Conservation (phyloP, 1,140 invertebrate genomes). For the Dendrolimus punctatus region DNA sequence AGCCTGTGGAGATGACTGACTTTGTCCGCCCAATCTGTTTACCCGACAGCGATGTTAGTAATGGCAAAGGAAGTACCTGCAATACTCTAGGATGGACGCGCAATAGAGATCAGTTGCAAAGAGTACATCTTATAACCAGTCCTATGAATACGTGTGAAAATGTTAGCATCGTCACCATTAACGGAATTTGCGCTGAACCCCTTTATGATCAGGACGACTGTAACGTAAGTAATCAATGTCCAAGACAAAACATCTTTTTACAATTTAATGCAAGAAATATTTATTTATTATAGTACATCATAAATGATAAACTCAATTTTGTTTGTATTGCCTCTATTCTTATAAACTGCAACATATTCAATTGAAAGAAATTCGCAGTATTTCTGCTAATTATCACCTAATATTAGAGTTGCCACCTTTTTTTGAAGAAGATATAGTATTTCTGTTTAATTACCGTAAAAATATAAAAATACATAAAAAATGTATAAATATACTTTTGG, state of each 20-base stretch:
- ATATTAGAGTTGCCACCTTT: too few relatives aligned
- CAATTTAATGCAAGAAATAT: not conserved
- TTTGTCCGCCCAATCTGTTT: conserved; percentile 88
- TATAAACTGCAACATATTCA: too few relatives aligned
- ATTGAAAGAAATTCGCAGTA: too few relatives aligned
- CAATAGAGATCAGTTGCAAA: conserved; percentile 84
- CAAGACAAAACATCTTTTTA: not conserved
- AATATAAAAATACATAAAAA: too few relatives aligned
- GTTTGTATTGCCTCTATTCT: too few relatives aligned
- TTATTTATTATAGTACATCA: not conserved
- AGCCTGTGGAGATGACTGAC: conserved; percentile 83
- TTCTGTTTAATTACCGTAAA: too few relatives aligned
- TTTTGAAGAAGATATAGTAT: too few relatives aligned
- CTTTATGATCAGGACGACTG: conserved; percentile 84
- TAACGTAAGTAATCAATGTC: conserved; percentile 74
- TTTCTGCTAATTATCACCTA: too few relatives aligned
- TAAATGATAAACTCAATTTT: too few relatives aligned
- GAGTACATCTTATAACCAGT: conserved; percentile 81
- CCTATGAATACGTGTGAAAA: conserved; percentile 87
- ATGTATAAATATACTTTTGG: not conserved
- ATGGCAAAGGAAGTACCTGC: conserved; percentile 72
- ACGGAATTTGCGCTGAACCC: conserved; percentile 88
- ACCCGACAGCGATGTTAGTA: conserved; percentile 66
- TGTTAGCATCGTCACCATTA: conserved; percentile 85
- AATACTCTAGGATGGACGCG: conserved; percentile 88